Evolutionary conservation across 1,140 invertebrate species (phyloP).

Genomic region (Coboldia fuscipes): DNA sequence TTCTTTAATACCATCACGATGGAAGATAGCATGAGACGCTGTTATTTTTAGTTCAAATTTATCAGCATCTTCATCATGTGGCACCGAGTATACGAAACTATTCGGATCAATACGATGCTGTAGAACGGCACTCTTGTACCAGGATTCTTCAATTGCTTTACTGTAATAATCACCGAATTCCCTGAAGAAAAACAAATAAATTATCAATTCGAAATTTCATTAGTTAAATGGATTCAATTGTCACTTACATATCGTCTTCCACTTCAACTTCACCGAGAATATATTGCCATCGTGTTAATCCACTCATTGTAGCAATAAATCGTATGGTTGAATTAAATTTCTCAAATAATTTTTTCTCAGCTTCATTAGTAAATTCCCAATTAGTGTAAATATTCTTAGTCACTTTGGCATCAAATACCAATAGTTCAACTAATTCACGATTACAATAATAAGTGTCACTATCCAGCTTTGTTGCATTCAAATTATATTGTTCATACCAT

Average conservation of each 20-base stretch:
- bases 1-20: conserved; percentile 47
- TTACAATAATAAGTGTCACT: conserved; percentile 64
- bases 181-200: conserved; percentile 27
- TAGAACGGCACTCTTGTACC: conserved; percentile 79
- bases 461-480: conserved; percentile 23
- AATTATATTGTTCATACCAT: conserved; percentile 31
- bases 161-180: conserved; percentile 60
- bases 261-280: conserved; percentile 29
- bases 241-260: neutral
- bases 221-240: too few relatives aligned
- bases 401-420: conserved; percentile 72
- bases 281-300: conserved; percentile 65
- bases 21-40: conserved; percentile 66
- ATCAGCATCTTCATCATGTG: conserved; percentile 32
- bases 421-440: conserved; percentile 57
- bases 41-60: conserved; percentile 42
- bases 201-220: too few relatives aligned
- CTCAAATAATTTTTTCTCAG: conserved; percentile 28
- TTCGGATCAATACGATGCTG: conserved; percentile 55
- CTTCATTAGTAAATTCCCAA: conserved; percentile 29
- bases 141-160: conserved; percentile 69
- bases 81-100: conserved; percentile 56
- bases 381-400: conserved; percentile 45
- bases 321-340: conserved; percentile 45
- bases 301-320: conserved; percentile 75